Evolutionary conservation across 92 coral and sea anemone genomes (phyloP).

Genomic region (Montipora capitata): DNA sequence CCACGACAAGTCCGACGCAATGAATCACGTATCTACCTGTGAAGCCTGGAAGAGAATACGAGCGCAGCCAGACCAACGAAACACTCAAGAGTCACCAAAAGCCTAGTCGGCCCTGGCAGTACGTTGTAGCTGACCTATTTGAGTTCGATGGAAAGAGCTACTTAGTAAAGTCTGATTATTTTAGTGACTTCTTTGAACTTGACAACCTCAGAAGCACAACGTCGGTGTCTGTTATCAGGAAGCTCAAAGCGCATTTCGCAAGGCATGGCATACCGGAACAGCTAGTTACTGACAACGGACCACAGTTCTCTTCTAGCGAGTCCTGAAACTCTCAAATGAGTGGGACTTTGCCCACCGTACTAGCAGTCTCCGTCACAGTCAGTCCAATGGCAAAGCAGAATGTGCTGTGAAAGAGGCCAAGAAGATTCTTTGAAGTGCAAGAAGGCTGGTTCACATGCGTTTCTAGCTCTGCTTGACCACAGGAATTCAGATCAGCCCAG

Average conservation of each 20-base stretch:
- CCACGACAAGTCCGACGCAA: slow-evolving; percentile 37
- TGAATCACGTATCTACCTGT: slow-evolving; percentile 31
- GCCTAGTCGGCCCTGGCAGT: slow-evolving; percentile 43
- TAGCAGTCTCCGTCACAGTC: slow-evolving; percentile 26
- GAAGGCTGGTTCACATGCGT: slow-evolving; percentile 15
- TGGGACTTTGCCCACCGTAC: slow-evolving; percentile 55
- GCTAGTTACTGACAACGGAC: no score
- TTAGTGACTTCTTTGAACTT: slow-evolving; percentile 43
- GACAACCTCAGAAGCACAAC: slow-evolving; percentile 30
- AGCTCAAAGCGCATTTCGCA: neutral
- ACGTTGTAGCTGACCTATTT: slow-evolving; percentile 39
- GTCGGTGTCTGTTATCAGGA: slow-evolving; percentile 9
- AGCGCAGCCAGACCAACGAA: slow-evolving; percentile 47
- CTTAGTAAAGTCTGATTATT: neutral
- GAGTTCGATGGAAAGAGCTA: no score
- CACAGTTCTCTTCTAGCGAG: no score
- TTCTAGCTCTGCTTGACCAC: slow-evolving; percentile 10
- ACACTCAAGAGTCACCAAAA: slow-evolving; percentile 45
- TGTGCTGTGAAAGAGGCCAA: slow-evolving; percentile 25
- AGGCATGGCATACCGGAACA: no score
- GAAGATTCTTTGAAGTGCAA: slow-evolving; percentile 6
- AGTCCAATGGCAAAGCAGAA: slow-evolving; percentile 50
- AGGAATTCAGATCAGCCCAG: neutral
- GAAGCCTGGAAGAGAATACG: slow-evolving; percentile 49
- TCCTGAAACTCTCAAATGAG: slow-evolving; percentile 27